phyloP scores from a whole-genome alignment of 2,888 invertebrate genomes.

The Strigamia maritima region DNA sequence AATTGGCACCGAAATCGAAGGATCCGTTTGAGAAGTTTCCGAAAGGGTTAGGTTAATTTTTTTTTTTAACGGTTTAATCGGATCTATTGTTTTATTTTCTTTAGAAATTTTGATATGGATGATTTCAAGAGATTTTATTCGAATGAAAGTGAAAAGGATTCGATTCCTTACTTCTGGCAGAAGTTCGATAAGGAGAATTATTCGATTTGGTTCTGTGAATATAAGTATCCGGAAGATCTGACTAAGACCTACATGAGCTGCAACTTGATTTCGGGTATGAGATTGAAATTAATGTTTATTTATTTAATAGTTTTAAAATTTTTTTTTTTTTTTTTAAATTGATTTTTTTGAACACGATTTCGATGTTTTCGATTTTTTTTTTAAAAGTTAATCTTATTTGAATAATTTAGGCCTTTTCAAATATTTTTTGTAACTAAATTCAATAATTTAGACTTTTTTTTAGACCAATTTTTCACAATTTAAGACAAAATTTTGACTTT shows the following conservation, averaged over 20 bases:
- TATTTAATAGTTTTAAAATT: too few species aligned
- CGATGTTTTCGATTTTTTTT: neutral
- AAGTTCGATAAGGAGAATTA: slow-evolving; percentile 95
- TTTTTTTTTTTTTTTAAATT: too few species aligned
- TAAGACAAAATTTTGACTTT: too few species aligned
- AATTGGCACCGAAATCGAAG: slow-evolving; percentile 75
- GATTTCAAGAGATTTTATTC: slow-evolving; percentile 97
- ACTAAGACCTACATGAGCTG: slow-evolving; percentile 95
- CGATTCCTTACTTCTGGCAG: slow-evolving; percentile 97
- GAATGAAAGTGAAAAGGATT: slow-evolving; percentile 88
- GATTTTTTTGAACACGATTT: neutral
- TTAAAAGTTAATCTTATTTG: too few species aligned
- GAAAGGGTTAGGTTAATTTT: slow-evolving; percentile 64
- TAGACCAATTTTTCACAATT: too few species aligned
- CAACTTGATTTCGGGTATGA: slow-evolving; percentile 83
- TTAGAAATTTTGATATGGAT: slow-evolving; percentile 85
- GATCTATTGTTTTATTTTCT: neutral
- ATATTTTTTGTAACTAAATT: too few species aligned
- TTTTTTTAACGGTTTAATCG: too few species aligned
- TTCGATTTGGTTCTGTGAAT: slow-evolving; percentile 96
- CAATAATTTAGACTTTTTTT: too few species aligned
- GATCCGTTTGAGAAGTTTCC: slow-evolving; percentile 90
- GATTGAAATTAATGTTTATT: too few species aligned
- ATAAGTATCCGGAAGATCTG: slow-evolving; percentile 91
- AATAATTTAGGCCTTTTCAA: too few species aligned